These are phyloP conservation scores for Gila robusta DNA, from an alignment of 2,797 vertebrate species.

Conservation along the genomic window DNA sequence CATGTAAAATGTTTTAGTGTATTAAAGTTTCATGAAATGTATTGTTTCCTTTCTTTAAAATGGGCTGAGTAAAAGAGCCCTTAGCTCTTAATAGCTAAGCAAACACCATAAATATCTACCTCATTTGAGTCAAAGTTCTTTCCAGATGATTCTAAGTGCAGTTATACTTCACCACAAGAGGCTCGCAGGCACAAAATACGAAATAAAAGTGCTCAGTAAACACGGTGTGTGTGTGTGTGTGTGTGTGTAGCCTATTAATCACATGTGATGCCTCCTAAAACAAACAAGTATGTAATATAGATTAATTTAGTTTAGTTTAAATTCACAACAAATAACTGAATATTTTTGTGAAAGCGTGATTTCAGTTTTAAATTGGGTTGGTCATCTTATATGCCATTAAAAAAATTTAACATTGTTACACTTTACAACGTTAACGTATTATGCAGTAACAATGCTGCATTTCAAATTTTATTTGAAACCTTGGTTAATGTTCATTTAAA, in stretches of 20 bases:
- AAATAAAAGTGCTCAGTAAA: constrained; percentile 14
- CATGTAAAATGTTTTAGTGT: neutral
- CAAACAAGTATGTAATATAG: neutral
- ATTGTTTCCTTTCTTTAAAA: neutral
- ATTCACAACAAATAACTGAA: neutral
- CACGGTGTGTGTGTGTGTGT: neutral
- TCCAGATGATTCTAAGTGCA: constrained; percentile 57
- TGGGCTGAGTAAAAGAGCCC: constrained; percentile 34
- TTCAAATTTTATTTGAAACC: neutral
- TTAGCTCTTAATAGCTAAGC: constrained; percentile 70
- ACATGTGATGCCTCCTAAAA: neutral
- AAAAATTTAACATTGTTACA: neutral
- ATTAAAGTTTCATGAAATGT: neutral
- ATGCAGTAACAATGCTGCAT: neutral
- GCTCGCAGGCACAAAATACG: neutral
- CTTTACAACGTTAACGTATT: neutral
- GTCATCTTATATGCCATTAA: neutral
- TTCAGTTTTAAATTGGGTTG: neutral
- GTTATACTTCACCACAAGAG: neutral
- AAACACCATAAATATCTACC: constrained; percentile 74
- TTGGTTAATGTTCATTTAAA: neutral
- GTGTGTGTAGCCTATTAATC: constrained; percentile 1
- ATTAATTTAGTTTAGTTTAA: neutral
- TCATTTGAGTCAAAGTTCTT: constrained; percentile 54
- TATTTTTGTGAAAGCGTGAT: neutral